Evolutionary conservation across 1,140 invertebrate genomes (phyloP).

Genomic region (Drosophila carrolli): DNA sequence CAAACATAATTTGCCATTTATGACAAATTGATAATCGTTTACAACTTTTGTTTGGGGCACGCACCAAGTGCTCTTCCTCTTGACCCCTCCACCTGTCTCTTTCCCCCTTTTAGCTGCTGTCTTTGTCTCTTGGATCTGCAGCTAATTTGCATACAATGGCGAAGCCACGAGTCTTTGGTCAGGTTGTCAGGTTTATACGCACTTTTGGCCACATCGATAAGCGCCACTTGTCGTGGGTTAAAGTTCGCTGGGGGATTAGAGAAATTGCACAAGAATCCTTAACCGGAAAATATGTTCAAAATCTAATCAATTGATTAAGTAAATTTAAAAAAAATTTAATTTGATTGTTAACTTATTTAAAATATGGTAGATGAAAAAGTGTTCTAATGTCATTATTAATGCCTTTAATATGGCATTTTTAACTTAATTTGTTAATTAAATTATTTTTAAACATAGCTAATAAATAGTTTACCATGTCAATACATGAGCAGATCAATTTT

Average conservation of each 20-base stretch:
- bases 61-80: slow-evolving; percentile 50
- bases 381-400: no score
- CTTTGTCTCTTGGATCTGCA: slow-evolving; percentile 9
- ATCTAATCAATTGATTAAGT: not conserved
- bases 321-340: no score
- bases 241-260: slow-evolving; percentile 13
- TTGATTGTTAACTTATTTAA: no score
- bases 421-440: no score
- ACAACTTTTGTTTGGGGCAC: slow-evolving; percentile 73
- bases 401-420: no score
- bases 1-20: slow-evolving; percentile 72
- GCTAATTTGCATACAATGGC: slow-evolving; percentile 74
- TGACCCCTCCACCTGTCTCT: not conserved
- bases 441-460: no score
- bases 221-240: slow-evolving; percentile 51
- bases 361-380: no score
- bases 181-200: slow-evolving; percentile 26
- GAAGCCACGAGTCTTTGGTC: slow-evolving; percentile 17
- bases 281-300: not conserved
- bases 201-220: slow-evolving; percentile 57
- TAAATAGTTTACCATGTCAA: no score
- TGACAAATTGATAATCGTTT: slow-evolving; percentile 82
- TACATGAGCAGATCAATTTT: no score
- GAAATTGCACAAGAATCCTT: not conserved
- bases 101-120: not conserved